phyloP scores from a whole-genome alignment of 2,113 vertebrate species.

The Heterochromis multidens region DNA sequence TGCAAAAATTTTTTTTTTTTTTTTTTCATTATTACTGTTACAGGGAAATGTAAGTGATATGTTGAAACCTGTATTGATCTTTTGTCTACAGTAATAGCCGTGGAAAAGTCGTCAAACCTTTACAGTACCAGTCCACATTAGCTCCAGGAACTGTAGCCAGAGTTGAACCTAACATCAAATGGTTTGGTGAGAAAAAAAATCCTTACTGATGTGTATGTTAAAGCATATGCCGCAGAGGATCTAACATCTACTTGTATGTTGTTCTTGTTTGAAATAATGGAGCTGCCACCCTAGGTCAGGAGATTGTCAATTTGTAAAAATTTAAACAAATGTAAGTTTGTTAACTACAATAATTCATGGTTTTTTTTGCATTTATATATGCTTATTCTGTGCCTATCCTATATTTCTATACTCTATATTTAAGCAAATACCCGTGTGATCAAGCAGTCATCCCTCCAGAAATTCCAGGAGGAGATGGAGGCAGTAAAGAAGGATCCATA shows the following conservation, averaged over 20 bases:
- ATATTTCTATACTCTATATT: not conserved
- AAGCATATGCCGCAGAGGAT: not conserved
- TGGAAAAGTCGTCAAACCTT: constrained; percentile 88
- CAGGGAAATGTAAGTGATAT: not conserved
- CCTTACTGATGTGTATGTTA: not conserved
- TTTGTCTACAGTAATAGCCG: constrained; percentile 77
- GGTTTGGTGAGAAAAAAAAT: constrained; percentile 86
- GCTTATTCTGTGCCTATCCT: not conserved
- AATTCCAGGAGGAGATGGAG: constrained; percentile 96
- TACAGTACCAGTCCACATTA: constrained; percentile 90
- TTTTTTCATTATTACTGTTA: too few species aligned
- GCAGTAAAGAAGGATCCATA: constrained; percentile 91
- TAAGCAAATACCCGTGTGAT: constrained; percentile 96
- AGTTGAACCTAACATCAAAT: constrained; percentile 98
- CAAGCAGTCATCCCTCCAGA: constrained; percentile 94
- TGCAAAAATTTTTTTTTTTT: too few species aligned
- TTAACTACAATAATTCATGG: not conserved
- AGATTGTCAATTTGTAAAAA: not conserved
- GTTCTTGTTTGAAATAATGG: not conserved
- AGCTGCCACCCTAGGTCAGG: too few species aligned
- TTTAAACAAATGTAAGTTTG: too few species aligned
- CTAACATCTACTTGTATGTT: not conserved
- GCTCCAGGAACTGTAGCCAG: constrained; percentile 89
- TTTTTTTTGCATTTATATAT: not conserved
- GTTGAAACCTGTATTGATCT: not conserved